Base-by-base conservation (phyloP, 2,797 vertebrate species). In the Darevskia mixta region DNA sequence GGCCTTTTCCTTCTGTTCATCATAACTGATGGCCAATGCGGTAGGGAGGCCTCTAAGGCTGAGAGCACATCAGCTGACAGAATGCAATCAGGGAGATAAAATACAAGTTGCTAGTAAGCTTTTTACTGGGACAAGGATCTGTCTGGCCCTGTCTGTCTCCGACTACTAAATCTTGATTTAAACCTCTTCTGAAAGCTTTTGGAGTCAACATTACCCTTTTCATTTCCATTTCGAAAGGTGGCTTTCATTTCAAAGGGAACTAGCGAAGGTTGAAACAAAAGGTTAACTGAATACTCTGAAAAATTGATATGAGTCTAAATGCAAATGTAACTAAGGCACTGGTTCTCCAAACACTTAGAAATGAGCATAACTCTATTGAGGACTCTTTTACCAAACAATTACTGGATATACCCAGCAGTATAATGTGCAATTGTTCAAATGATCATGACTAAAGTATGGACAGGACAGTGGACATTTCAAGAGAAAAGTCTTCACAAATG, bases 191-290 rank as follows among this genome's bases (percentile, higher is more conserved):
- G 87, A 85, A 85, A 89, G 87, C 87, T 89, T 89, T 85, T 81
- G 87, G 87, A 89, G 83, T 89, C 83, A 89, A 89, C 87, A 85
- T 89, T 89, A 89, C 87, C 83, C 87, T 85, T 89, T 89, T 81
- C 83, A 32, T 89, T 89, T 79, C 87, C 78, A 89, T 89, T 85
- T 85, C 78, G 49, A 85, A 85, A 89, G 61, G 78, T 85, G 87
- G 87, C 78, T 89, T 85, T 89, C 69, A 85, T 85, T 89, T 85
- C 83, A 75, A 89, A 75, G 77, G 67, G 77, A 80, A 73, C 76
- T 38, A 80, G 69, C n/a, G 55, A 85, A 67, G 83, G 87, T 81
- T 85, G 87, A 89, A 89, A 89, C 61, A 75, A 89, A 89, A 89
- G 87, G 87, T 89, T 85, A 89, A 89, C 83, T 76, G 87, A 81